Conservation (phyloP, 2,113 vertebrate species). For the Crotalus horridus region DNA sequence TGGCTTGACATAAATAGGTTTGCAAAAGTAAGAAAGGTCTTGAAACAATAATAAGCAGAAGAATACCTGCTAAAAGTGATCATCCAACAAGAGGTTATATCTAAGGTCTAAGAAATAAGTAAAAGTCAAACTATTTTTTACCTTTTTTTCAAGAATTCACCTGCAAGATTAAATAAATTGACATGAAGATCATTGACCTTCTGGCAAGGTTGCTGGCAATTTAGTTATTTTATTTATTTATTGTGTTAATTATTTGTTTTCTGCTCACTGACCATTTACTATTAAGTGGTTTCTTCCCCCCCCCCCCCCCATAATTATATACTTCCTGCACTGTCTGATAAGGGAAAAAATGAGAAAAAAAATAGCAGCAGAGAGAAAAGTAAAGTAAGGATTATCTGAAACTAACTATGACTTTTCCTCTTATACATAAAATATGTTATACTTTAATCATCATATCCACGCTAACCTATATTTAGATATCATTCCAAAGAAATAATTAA, state of each 20-base stretch:
- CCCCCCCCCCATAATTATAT: background rate
- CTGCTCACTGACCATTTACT: background rate
- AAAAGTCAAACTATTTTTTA: background rate
- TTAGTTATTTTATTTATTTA: background rate
- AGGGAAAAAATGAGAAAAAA: background rate
- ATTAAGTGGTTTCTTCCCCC: background rate
- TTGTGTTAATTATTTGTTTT: background rate
- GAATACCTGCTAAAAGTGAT: background rate
- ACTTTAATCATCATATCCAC: background rate
- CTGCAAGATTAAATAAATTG: constrained; percentile 17
- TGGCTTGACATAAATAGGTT: background rate
- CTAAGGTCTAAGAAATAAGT: constrained; percentile 2
- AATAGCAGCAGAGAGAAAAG: background rate
- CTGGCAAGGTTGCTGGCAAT: background rate
- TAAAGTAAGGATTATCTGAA: background rate
- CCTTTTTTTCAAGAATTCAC: background rate
- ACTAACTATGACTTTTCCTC: background rate
- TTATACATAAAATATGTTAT: background rate
- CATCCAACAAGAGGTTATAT: background rate
- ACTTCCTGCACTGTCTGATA: background rate
- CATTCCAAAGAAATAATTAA: background rate
- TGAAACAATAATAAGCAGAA: background rate
- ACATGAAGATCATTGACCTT: background rate
- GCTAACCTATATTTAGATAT: background rate
- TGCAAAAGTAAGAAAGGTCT: background rate